Conservation (phyloP, 2,888 invertebrate species). For the Chrysopilus asiliformis region DNA sequence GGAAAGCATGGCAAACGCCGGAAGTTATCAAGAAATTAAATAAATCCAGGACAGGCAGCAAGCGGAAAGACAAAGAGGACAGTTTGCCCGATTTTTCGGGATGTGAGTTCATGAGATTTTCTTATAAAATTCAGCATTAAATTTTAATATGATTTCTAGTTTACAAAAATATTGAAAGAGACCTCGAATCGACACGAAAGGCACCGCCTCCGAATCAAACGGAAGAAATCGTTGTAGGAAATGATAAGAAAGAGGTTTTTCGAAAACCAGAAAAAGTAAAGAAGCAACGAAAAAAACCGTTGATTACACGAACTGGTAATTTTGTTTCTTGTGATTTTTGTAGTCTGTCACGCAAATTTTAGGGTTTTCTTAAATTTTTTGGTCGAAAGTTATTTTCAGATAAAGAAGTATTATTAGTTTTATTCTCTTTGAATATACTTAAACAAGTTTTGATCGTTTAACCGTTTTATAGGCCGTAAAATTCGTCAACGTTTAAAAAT, state of each 20-base stretch:
- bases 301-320: neutral
- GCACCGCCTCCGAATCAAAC: neutral
- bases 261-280: no score
- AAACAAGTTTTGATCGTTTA: no score
- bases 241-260: no score
- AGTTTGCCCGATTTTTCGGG: no score
- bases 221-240: neutral
- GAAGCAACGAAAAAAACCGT: no score
- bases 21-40: constrained; percentile 28
- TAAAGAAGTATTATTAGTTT: no score
- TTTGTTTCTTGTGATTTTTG: neutral
- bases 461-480: neutral
- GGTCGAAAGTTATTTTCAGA: no score
- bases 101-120: neutral
- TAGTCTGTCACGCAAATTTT: no score
- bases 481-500: neutral
- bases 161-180: constrained; percentile 21
- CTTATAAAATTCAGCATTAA: constrained; percentile 1
- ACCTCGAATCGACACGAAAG: constrained; percentile 27
- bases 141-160: constrained; percentile 16
- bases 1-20: constrained; percentile 32
- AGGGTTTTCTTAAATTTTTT: no score
- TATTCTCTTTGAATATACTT: no score
- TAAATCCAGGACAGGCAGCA: constrained; percentile 18
- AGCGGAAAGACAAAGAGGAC: no score